phyloP scores from a whole-genome alignment of 2,888 invertebrate species.

The Sesia bembeciformis region DNA sequence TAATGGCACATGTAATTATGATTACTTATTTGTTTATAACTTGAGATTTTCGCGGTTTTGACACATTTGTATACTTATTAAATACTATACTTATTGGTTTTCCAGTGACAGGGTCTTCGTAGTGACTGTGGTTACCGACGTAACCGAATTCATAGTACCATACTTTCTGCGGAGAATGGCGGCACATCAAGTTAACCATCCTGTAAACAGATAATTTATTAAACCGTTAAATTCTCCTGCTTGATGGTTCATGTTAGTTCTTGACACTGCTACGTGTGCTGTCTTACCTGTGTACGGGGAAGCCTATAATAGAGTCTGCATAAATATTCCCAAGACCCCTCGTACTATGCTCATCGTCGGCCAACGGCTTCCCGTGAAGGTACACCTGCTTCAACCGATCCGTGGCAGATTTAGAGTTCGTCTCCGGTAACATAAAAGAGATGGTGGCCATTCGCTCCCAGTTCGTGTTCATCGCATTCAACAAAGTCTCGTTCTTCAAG shows the following conservation, averaged over 20 bases:
- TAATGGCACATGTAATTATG: too few species aligned
- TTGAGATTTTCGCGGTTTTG: too few species aligned
- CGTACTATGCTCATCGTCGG: slow-evolving; percentile 36
- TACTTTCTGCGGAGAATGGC: slow-evolving; percentile 67
- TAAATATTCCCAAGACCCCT: slow-evolving; percentile 66
- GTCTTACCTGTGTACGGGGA: slow-evolving; percentile 64
- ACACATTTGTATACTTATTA: too few species aligned
- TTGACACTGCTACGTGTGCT: background rate
- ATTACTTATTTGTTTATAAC: too few species aligned
- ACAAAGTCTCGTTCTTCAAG: slow-evolving; percentile 65
- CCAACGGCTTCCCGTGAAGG: slow-evolving; percentile 25
- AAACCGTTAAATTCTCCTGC: background rate
- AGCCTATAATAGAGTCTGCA: slow-evolving; percentile 75
- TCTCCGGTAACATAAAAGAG: slow-evolving; percentile 76
- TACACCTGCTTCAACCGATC: slow-evolving; percentile 66
- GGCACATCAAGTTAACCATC: slow-evolving; percentile 73
- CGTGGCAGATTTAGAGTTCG: slow-evolving; percentile 64
- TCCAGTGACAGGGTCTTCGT: slow-evolving; percentile 65
- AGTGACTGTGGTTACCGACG: slow-evolving; percentile 75
- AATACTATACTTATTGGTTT: slow-evolving; percentile 51
- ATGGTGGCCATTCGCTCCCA: slow-evolving; percentile 79
- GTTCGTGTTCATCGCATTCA: slow-evolving; percentile 70
- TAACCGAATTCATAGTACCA: slow-evolving; percentile 78
- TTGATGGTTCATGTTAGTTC: too few species aligned
- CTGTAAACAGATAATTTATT: slow-evolving; percentile 19